These are phyloP conservation scores for Heliconius nattereri DNA, from an alignment of 1,140 invertebrate genomes.

Conservation along the genomic window DNA sequence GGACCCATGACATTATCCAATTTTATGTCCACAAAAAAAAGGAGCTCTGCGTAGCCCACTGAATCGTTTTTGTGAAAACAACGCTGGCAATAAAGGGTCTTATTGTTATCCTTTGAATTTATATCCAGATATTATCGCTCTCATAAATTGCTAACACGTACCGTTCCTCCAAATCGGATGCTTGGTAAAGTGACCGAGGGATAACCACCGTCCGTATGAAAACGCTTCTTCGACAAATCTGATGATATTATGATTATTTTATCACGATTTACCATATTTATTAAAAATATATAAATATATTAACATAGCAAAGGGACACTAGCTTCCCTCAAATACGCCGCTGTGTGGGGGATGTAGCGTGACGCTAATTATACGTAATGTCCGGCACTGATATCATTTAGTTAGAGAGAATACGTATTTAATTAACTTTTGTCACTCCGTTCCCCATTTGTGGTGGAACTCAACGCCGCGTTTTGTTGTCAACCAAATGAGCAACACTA, in stretches of 20 bases:
- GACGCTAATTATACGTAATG: too few species aligned
- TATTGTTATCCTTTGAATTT: slow-evolving; percentile 80
- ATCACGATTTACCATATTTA: background rate
- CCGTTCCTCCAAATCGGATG: slow-evolving; percentile 61
- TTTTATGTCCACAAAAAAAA: slow-evolving; percentile 73
- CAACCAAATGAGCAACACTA: too few species aligned
- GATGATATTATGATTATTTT: background rate
- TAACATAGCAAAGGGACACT: too few species aligned
- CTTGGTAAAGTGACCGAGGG: slow-evolving; percentile 59
- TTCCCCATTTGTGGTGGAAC: too few species aligned
- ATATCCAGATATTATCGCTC: slow-evolving; percentile 76
- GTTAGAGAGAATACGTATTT: too few species aligned
- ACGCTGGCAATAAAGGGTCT: slow-evolving; percentile 73
- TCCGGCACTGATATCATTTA: too few species aligned
- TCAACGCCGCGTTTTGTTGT: too few species aligned
- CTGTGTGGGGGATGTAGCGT: too few species aligned
- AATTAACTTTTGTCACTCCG: too few species aligned
- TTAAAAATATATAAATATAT: background rate
- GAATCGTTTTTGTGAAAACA: slow-evolving; percentile 77
- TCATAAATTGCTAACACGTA: slow-evolving; percentile 72
- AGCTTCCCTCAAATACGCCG: too few species aligned
- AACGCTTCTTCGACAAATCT: slow-evolving; percentile 30
- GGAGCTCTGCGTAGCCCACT: slow-evolving; percentile 52
- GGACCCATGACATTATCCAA: slow-evolving; percentile 66
- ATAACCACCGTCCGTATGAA: slow-evolving; percentile 49